Base-by-base conservation (phyloP, 2,888 invertebrate species). In the Pristionchus mayeri region DNA sequence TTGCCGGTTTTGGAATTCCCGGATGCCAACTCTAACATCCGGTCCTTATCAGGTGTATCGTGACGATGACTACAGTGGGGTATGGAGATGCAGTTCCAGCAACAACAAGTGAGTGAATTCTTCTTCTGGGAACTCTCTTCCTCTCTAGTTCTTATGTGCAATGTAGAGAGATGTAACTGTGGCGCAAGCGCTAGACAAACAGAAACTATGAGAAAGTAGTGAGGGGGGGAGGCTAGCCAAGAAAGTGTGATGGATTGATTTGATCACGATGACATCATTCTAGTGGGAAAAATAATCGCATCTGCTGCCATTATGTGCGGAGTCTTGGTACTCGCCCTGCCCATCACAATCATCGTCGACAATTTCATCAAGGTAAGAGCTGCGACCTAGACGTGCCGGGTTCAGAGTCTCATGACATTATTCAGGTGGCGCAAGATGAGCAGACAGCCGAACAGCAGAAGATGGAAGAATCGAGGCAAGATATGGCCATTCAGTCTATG, bases 331-430 rank as follows among this genome's bases (percentile, higher is more conserved):
- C 88, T 91, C 44, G 92, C 92, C n/a, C 90, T 92, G 57, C 92
- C 92, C 30, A 92, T 92, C 89, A 92, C 92, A 67, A 92, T 92
- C 86, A 92, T 92, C 84, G 92, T 90, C 84, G 92, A 92, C 87
- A 92, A 92, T 86, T 92, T 92, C 86, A 92, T 92, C 89, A 92
- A 92, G 86, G 92, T 92, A 85, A 27, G 37, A 0, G 63, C 7
- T 63, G 34, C 63, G 1, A 37, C 16, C 34, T 50, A 67, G 18
- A 44, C 44, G 60, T n/a, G 16, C 54, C 54, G 40, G 81, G 71
- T 71, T 71, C 6, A 24, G n/a, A 9, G 27, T 4, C 2, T 37
- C 16, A 50, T 21, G 6, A 13, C 24, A 57, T 7, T 57, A 21
- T 78, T 78, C 27, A 90, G 85, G 90, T 90, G 79, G 89, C 90